phyloP scores from a whole-genome alignment of 2,113 vertebrate genomes.

The Archilochus colubris region DNA sequence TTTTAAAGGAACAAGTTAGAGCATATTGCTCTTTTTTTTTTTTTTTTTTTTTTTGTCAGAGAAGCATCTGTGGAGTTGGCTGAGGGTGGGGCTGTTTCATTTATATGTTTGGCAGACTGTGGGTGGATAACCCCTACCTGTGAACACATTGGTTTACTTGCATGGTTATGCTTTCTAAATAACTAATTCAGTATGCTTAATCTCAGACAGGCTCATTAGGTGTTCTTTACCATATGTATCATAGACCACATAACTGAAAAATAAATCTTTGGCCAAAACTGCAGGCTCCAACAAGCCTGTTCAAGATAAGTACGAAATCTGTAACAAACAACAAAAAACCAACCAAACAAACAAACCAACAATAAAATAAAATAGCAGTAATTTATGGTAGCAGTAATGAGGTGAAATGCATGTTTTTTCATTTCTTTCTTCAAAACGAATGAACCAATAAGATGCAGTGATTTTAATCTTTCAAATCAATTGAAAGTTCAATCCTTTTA shows the following conservation, averaged over 20 bases:
- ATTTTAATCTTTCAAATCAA: background rate
- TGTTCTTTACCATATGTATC: background rate
- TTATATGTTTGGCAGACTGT: background rate
- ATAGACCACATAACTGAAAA: background rate
- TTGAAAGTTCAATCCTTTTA: background rate
- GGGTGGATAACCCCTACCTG: background rate
- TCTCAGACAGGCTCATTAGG: background rate
- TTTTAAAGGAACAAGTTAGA: background rate
- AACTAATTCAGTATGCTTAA: background rate
- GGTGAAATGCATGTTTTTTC: background rate
- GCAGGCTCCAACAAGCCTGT: background rate
- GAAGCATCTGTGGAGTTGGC: background rate
- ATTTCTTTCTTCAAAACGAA: background rate
- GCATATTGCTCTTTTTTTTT: too few species aligned
- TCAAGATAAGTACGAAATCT: background rate
- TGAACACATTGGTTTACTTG: background rate
- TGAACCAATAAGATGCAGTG: background rate
- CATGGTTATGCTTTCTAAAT: background rate
- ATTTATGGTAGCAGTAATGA: background rate
- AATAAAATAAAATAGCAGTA: background rate
- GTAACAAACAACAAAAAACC: background rate
- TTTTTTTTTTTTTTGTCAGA: background rate
- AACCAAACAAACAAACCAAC: too few species aligned
- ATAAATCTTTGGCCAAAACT: background rate
- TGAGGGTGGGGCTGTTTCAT: background rate